Evolutionary conservation across 2,797 vertebrate genomes (phyloP).

Genomic region (Morus bassanus): DNA sequence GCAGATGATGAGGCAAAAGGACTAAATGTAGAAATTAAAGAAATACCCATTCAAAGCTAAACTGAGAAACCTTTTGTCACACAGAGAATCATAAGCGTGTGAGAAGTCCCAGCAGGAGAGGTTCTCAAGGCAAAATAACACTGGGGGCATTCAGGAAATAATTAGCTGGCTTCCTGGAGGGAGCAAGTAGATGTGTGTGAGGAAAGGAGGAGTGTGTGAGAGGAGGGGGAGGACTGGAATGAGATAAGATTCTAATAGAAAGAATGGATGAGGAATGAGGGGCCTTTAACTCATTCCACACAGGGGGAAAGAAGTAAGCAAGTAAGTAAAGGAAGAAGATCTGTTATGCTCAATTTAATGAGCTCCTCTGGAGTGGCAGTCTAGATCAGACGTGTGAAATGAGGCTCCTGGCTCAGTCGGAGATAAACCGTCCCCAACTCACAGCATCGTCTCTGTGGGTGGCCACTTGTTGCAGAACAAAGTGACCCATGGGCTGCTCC

Average conservation of each 20-base stretch:
- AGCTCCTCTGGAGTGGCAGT: constrained; percentile 5
- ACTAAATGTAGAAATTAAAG: constrained; percentile 54
- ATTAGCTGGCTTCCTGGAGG: constrained; percentile 60
- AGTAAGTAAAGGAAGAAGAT: not conserved
- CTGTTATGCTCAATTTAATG: not conserved
- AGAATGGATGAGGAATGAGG: not conserved
- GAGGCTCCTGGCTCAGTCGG: not conserved
- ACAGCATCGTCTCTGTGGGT: not conserved
- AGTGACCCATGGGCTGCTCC: not conserved
- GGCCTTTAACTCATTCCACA: not conserved
- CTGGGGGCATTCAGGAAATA: constrained; percentile 60
- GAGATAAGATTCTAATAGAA: constrained; percentile 17
- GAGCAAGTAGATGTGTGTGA: not conserved
- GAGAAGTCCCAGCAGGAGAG: constrained; percentile 56
- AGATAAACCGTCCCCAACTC: not conserved
- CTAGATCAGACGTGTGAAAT: not conserved
- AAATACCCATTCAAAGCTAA: constrained; percentile 61
- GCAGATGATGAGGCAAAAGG: constrained; percentile 28
- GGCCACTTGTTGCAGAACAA: not conserved
- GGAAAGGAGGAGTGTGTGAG: constrained; percentile 28
- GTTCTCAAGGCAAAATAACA: constrained; percentile 63
- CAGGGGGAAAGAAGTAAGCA: not conserved
- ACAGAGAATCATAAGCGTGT: constrained; percentile 37
- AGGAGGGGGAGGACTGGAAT: not conserved
- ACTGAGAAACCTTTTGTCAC: constrained; percentile 65